Evolutionary conservation across 2,113 vertebrate species (phyloP).

Genomic region (Nothoprocta perdicaria): DNA sequence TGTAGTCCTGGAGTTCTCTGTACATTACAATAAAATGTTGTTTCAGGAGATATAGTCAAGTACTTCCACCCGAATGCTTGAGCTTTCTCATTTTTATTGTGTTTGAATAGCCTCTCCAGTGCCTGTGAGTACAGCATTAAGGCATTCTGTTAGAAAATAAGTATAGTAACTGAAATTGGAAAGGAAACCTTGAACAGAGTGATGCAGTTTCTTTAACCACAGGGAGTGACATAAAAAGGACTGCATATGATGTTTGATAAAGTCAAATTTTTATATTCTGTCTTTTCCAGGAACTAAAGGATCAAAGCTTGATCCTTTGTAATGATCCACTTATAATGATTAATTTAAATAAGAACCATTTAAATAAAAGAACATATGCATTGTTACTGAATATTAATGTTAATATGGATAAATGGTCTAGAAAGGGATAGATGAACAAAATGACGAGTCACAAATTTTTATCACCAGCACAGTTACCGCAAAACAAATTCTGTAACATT

Average conservation of each 20-base stretch:
- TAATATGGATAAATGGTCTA: background rate
- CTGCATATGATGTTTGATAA: background rate
- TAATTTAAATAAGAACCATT: background rate
- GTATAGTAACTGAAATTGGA: slow-evolving; percentile 31
- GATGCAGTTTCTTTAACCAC: background rate
- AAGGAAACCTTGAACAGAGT: slow-evolving; percentile 18
- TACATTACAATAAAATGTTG: slow-evolving; percentile 31
- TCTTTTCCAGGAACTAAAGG: background rate
- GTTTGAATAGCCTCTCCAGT: slow-evolving; percentile 38
- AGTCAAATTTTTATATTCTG: background rate
- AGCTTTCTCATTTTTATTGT: slow-evolving; percentile 55
- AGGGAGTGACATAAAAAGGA: background rate
- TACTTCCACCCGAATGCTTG: background rate
- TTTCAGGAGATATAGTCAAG: slow-evolving; percentile 33
- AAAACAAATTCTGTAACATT: background rate
- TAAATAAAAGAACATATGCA: background rate
- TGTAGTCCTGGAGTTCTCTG: slow-evolving; percentile 1
- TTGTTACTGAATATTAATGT: background rate
- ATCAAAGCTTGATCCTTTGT: background rate
- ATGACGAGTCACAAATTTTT: background rate
- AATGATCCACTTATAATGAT: background rate
- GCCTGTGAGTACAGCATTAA: slow-evolving; percentile 13
- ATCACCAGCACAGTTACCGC: background rate
- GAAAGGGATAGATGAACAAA: background rate
- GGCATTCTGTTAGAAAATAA: slow-evolving; percentile 25